Evolutionary conservation across 1,140 invertebrate species (phyloP), one percentile per base, ranked within the genome.

Genomic region (Thaumetopoea pityocampa): DNA sequence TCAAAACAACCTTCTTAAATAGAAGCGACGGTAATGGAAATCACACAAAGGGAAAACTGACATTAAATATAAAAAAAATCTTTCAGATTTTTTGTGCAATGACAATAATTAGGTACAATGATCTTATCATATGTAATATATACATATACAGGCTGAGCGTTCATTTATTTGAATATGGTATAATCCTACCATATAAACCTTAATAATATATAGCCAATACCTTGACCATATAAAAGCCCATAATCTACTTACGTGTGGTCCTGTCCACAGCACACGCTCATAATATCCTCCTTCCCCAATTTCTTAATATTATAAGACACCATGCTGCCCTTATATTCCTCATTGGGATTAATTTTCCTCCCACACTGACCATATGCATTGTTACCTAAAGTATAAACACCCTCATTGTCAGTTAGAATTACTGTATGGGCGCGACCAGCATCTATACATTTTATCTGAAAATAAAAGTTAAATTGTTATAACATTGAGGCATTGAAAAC

Each of bases 341-440:
- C 96, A 61, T 92, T 86, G 10, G 89, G 67, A 52, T 97, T 90
- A 53, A 98, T 91, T 37, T 86, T 86, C 28, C 96, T 85, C 0
- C 96, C 96, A 85, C 97, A 99, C 76, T 99, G 97, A 5, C 97
- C 97, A 84, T 94, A 97, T 0, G 91, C 88, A 88, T 99, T 99
- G 69, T 97, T 96, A 8, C 97, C 97, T 50, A 98, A 74, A 20
- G 93, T 90, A 61, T 92, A 98, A 0, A 96, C 87, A 27, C 89
- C 90, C 66, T 93, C 93, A 67, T 91, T 90, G 45, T 92, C 89
- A 2, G 95, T 96, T 5, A 96, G 70, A 29, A 97, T 87, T 3
- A 95, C 79, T 5, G 92, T 89, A 82, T 99, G 97, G 2, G 96
- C 95, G 52, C 96, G 83, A 1, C 97, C 97, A 50, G 94, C 94